Conservation (phyloP, 2,113 vertebrate species). For the Rynchops niger region DNA sequence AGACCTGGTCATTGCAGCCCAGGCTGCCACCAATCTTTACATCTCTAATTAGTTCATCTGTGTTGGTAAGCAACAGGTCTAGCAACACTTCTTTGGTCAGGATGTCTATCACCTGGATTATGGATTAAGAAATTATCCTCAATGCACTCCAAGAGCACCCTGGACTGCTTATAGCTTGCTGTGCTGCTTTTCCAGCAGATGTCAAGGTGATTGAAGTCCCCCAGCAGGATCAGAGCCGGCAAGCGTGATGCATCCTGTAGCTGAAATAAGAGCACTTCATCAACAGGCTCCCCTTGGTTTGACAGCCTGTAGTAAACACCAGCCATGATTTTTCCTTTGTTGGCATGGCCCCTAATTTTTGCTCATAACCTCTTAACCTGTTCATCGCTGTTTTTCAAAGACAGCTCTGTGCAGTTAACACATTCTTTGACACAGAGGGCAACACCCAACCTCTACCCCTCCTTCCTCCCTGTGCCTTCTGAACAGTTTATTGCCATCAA, state of each 20-base stretch:
- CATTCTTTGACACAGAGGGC: not conserved
- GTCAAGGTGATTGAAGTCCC: not conserved
- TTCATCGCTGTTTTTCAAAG: not conserved
- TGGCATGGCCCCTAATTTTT: not conserved
- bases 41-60: not conserved
- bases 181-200: not conserved
- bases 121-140: not conserved
- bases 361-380: not conserved
- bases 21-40: not conserved
- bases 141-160: not conserved
- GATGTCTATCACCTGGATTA: not conserved
- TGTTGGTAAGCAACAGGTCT: not conserved
- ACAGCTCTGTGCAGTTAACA: not conserved
- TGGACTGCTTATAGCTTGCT: not conserved
- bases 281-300: not conserved
- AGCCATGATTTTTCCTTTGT: not conserved
- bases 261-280: not conserved
- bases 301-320: not conserved
- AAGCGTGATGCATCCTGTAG: not conserved
- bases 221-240: not conserved
- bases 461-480: not conserved
- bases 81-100: too few species aligned
- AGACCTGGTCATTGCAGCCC: not conserved
- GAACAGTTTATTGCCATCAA: not conserved
- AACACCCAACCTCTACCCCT: accelerated